phyloP scores from a whole-genome alignment of 2,797 vertebrate species.

The Podarcis lilfordi region DNA sequence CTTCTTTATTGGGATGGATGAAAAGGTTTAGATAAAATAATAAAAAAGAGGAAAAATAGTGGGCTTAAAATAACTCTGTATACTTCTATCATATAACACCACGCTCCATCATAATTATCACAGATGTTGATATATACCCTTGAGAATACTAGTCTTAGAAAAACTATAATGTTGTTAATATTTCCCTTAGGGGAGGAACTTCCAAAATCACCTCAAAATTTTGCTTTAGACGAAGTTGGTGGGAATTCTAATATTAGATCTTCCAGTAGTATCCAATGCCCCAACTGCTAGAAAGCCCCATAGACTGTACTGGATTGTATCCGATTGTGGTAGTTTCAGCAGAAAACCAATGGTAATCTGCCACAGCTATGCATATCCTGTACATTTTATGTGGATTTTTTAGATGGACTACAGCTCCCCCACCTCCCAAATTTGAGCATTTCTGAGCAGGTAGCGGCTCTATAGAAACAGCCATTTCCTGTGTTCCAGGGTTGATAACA shows the following conservation, averaged over 20 bases:
- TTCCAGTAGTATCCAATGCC: background rate
- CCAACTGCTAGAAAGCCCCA: background rate
- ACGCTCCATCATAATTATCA: background rate
- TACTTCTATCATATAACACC: background rate
- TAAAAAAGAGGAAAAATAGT: background rate
- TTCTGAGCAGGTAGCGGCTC: background rate
- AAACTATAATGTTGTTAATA: background rate
- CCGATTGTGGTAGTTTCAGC: background rate
- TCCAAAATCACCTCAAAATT: background rate
- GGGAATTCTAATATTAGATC: background rate
- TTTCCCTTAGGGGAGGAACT: background rate
- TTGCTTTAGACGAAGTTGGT: background rate
- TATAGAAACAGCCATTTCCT: background rate
- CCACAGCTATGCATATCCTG: too few relatives aligned
- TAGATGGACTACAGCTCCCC: too few relatives aligned
- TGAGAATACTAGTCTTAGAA: background rate
- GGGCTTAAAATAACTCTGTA: background rate
- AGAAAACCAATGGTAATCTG: background rate
- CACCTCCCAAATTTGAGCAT: background rate
- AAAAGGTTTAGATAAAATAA: conserved; percentile 23
- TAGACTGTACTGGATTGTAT: background rate
- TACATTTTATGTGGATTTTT: background rate
- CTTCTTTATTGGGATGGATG: conserved; percentile 28
- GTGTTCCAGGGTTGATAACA: background rate
- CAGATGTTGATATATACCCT: background rate